Base-by-base conservation (phyloP, 2,113 vertebrate species). In the Rhea americana region DNA sequence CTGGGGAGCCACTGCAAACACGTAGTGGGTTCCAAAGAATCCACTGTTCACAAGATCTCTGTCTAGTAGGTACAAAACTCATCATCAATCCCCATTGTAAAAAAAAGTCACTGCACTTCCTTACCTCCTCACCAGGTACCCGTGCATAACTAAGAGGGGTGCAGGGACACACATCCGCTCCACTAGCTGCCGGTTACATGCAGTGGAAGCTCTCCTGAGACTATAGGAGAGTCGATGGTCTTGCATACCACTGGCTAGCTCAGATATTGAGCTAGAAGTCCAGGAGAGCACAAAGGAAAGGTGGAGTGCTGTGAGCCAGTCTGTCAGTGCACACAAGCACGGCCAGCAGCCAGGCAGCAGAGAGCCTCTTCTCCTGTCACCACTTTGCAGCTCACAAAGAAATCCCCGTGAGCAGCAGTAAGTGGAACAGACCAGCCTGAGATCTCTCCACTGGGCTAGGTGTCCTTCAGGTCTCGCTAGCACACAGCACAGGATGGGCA, bases 391-490 rank as follows among this genome's bases (percentile, higher is more conserved):
- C 20, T 87, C 0, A 0, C 61, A 75, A 37, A 75, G 73, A 93
- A 96, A 96, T 84, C 85, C 90, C 82, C 43, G 73, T 2, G 61
- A 86, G 91, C 72, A 88, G 85, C 47, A 70, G 80, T 65, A 95
- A 93, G 74, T 87, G 86, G 80, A 89, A 80, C 83, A 90, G 61
- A 35, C 73, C 85, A 63, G 73, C 74, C 45, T 3, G 4, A 74
- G 85, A 65, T 66, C 82, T 81, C 82, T 83, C 59, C 41, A 11
- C 45, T 1, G 0, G 59, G 70, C 75, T 6, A 28, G 20, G 48
- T 85, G 90, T 72, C 93, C 94, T 96, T 94, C 90, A 90, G 70
- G 85, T 39, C 86, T 70, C 63, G 65, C 80, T 39, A 1, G 0
- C 48, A 80, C 11, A 72, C 82, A 62, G 85, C 65, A 41, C 0